Evolutionary conservation across 1,140 invertebrate genomes (phyloP), one percentile per base, ranked within the genome.

Genomic region (Holotrichia oblita): DNA sequence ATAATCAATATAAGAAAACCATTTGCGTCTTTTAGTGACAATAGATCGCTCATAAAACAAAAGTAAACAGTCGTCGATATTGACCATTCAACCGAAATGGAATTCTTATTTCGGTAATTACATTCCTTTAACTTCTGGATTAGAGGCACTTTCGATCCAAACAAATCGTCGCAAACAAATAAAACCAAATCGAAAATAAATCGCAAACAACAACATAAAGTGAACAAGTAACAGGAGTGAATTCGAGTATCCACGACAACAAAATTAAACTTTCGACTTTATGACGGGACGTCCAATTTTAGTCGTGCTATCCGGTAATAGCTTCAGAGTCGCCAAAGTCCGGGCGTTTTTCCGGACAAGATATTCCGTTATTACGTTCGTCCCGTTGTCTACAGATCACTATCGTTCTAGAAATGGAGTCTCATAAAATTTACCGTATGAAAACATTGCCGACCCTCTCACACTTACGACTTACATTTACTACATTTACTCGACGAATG

Each of bases 191-290:
- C 61, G 61, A 69, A 69, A 69, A 69, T 69, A 69, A 69, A 69
- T 69, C 61, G 22, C 61, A 24, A 69, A 69, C 61, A 64, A 27
- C 61, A 27, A 69, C 61, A 69, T 69, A 69, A 69, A 69, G 14
- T 4, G 61, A 34, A 34, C 61, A 3, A 4, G 6, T 6, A 55
- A 17, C 48, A n/a, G 48, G 14, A 55, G 61, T 69, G 22, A 14
- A 69, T 34, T 69, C 61, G 61, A 69, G 61, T 34, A 20, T 22
- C 6, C 20, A 14, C 61, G 24, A 17, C 61, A 69, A 69, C 17
- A 34, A 69, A 69, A 69, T 69, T 69, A 69, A 69, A 69, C 61
- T 69, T 69, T 69, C 61, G 61, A 69, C 61, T 69, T 69, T 69
- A 69, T 69, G 61, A 69, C 61, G 61, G 61, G 61, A 69, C 22